These are phyloP conservation scores for Chaunax sp. DNA, from an alignment of 2,797 vertebrate genomes.

Conservation along the genomic window DNA sequence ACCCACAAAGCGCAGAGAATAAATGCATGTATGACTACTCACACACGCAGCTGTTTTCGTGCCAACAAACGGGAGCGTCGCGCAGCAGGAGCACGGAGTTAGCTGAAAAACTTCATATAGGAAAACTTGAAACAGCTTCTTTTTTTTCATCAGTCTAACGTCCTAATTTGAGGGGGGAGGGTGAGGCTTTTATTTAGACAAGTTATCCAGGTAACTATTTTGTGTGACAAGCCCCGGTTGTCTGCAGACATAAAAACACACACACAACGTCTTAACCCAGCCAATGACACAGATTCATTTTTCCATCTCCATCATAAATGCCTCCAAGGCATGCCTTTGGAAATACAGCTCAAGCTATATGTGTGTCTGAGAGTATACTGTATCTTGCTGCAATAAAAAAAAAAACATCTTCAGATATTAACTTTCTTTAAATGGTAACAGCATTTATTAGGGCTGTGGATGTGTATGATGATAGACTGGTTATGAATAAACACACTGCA, in stretches of 20 bases:
- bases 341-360: constrained; percentile 62
- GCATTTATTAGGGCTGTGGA: not conserved
- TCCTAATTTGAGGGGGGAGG: not conserved
- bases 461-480: too few relatives aligned
- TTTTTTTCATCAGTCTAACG: constrained; percentile 1
- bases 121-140: not conserved
- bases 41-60: constrained; percentile 30
- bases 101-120: not conserved
- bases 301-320: constrained; percentile 65
- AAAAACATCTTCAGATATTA: constrained; percentile 29
- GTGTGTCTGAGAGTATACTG: constrained; percentile 37
- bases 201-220: constrained; percentile 13
- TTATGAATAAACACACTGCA: too few relatives aligned
- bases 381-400: constrained; percentile 26
- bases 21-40: constrained; percentile 31
- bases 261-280: constrained; percentile 12
- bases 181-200: constrained; percentile 1
- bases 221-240: constrained; percentile 14
- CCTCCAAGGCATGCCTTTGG: constrained; percentile 47
- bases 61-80: constrained; percentile 14
- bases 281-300: constrained; percentile 51
- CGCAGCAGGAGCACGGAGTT: not conserved
- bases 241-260: constrained; percentile 17
- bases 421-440: constrained; percentile 27
- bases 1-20: constrained; percentile 19